Percentiles rank a stretch among this genome's conserved stretches.
Conservation (phyloP, 2,113 vertebrate genomes). For the Takifugu flavidus region DNA sequence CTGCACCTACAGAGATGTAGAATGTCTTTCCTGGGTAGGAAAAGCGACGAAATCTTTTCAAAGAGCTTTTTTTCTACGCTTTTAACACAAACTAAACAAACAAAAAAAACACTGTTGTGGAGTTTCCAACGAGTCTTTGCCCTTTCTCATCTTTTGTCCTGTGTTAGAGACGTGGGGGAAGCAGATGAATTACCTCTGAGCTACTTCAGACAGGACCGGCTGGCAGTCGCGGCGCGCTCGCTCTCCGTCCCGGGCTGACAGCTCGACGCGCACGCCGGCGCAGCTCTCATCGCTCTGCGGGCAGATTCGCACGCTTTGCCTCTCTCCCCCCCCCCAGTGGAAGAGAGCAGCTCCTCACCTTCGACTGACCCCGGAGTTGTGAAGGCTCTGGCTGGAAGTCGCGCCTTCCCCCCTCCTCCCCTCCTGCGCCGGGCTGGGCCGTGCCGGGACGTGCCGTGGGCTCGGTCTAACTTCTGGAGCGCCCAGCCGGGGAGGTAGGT, state of each 20-base stretch:
- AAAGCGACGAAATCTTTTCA: too few relatives aligned
- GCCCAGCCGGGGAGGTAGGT: conserved; percentile 9
- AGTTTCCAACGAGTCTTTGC: too few relatives aligned
- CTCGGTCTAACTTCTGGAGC: background rate
- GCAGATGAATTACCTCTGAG: too few relatives aligned
- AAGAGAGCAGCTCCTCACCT: conserved; percentile 40
- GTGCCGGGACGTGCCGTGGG: background rate
- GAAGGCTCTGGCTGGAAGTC: conserved; percentile 41
- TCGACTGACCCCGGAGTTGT: conserved; percentile 25
- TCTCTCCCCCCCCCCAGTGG: background rate
- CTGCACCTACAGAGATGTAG: too few relatives aligned
- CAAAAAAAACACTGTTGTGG: too few relatives aligned
- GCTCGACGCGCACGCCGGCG: background rate
- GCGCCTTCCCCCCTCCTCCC: conserved; percentile 24
- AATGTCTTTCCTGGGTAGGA: too few relatives aligned
- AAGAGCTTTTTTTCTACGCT: too few relatives aligned
- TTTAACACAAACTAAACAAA: too few relatives aligned
- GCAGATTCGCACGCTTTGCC: background rate
- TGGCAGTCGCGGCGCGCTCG: conserved; percentile 11
- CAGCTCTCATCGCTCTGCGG: conserved; percentile 9
- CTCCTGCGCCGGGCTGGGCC: conserved; percentile 1
- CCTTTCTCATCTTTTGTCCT: too few relatives aligned
- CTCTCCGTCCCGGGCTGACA: background rate
- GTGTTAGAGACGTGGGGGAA: too few relatives aligned
- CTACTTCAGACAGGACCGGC: background rate